Percentiles rank a stretch among this genome's conserved stretches.
phyloP scores from a whole-genome alignment of 2,888 invertebrate genomes.

The Ophion costatus region DNA sequence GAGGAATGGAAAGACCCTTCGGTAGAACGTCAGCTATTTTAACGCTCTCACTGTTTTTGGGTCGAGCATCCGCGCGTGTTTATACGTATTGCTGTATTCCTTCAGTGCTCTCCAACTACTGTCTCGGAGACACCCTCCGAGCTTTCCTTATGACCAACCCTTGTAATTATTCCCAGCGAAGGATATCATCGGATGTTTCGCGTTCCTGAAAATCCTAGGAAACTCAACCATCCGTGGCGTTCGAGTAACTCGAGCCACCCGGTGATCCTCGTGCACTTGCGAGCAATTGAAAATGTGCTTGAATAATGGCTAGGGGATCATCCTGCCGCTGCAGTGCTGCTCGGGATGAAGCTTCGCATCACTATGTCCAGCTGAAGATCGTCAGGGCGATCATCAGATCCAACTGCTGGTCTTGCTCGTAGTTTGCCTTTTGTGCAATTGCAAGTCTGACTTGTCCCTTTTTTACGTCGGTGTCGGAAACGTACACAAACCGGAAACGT shows the following conservation, averaged over 20 bases:
- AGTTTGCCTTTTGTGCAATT: neutral
- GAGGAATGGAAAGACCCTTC: conserved; percentile 42
- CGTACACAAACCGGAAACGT: too few relatives aligned
- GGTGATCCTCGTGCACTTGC: neutral
- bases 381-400: neutral
- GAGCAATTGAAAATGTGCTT: conserved; percentile 18
- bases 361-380: neutral
- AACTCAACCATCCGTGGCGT: neutral
- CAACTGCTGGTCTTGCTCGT: neutral
- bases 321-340: neutral
- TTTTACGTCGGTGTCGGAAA: neutral
- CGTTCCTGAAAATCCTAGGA: conserved; percentile 46
- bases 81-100: conserved; percentile 52
- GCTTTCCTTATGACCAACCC: conserved; percentile 37
- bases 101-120: conserved; percentile 56
- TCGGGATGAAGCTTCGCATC: neutral
- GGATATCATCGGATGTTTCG: conserved; percentile 65
- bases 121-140: conserved; percentile 39
- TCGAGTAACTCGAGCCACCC: neutral
- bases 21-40: conserved; percentile 54
- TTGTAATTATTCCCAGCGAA: conserved; percentile 60
- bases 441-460: neutral
- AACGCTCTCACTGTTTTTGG: conserved; percentile 56
- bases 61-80: neutral
- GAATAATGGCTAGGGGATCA: neutral